Conservation (phyloP, 2,113 vertebrate species). For the Chaetodon trifascialis region DNA sequence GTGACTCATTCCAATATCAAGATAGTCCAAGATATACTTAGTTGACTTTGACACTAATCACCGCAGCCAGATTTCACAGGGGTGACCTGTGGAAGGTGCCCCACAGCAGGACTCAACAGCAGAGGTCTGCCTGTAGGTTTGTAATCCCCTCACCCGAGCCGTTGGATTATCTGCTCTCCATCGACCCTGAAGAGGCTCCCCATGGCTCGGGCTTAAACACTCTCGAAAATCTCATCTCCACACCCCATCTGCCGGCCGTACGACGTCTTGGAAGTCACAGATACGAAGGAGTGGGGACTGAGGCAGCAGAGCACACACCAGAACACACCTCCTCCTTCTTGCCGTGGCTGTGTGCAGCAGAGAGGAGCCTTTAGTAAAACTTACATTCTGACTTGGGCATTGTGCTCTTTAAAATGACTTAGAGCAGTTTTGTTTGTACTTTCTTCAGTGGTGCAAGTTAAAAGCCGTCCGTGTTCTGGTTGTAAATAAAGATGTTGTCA, state of each 20-base stretch:
- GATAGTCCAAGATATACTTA: slow-evolving; percentile 16
- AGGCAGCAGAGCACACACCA: slow-evolving; percentile 8
- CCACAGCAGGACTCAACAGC: slow-evolving; percentile 75
- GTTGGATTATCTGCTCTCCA: slow-evolving; percentile 76
- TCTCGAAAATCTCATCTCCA: slow-evolving; percentile 74
- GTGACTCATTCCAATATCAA: slow-evolving; percentile 21
- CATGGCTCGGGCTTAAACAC: slow-evolving; percentile 70
- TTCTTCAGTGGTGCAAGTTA: neutral
- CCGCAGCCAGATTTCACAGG: slow-evolving; percentile 58
- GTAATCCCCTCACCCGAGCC: slow-evolving; percentile 79
- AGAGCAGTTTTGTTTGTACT: neutral
- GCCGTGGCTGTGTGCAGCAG: neutral
- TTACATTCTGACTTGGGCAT: neutral
- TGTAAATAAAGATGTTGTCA: neutral
- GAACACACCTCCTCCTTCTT: neutral
- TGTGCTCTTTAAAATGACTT: neutral
- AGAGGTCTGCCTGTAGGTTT: slow-evolving; percentile 77
- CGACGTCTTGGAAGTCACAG: slow-evolving; percentile 54
- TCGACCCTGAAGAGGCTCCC: slow-evolving; percentile 79
- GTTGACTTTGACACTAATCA: slow-evolving; percentile 42
- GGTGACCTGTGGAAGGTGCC: slow-evolving; percentile 70
- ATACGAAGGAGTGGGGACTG: slow-evolving; percentile 34
- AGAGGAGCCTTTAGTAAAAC: neutral
- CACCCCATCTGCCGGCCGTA: slow-evolving; percentile 74
- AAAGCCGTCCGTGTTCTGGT: neutral